phyloP scores from a whole-genome alignment of 2,113 vertebrate genomes.

The Montifringilla adamsi region DNA sequence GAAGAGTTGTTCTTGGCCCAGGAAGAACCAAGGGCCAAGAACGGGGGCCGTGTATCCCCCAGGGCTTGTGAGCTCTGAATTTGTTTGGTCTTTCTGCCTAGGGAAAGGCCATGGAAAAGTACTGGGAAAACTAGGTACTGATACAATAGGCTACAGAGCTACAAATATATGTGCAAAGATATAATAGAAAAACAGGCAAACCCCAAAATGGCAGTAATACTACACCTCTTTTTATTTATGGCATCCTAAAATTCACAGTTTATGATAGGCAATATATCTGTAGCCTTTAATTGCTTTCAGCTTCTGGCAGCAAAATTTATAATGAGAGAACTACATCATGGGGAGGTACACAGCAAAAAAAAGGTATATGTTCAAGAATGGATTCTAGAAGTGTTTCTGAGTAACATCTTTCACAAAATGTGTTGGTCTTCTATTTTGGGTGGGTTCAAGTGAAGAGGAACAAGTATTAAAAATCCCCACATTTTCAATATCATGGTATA shows the following conservation, averaged over 20 bases:
- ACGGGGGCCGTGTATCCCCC: fast-evolving
- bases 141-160: too few relatives aligned
- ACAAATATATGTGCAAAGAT: too few relatives aligned
- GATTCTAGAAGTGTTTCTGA: not conserved
- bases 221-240: not conserved
- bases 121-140: not conserved
- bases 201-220: not conserved
- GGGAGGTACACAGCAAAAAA: not conserved
- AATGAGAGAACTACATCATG: not conserved
- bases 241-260: not conserved
- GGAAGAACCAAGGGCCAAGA: not conserved
- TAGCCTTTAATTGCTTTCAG: not conserved
- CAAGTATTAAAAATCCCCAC: not conserved
- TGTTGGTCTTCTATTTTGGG: not conserved
- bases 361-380: not conserved
- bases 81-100: not conserved
- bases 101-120: not conserved
- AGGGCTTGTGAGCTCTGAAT: not conserved
- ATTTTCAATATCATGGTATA: not conserved
- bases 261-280: not conserved
- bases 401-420: not conserved
- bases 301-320: not conserved
- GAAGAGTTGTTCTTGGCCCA: fast-evolving
- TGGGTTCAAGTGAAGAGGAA: not conserved
- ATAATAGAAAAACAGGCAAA: not conserved